Percentiles rank a stretch among this genome's conserved stretches.
These are phyloP conservation scores for Argyresthia albistria DNA, from an alignment of 2,888 invertebrate species.

Conservation along the genomic window DNA sequence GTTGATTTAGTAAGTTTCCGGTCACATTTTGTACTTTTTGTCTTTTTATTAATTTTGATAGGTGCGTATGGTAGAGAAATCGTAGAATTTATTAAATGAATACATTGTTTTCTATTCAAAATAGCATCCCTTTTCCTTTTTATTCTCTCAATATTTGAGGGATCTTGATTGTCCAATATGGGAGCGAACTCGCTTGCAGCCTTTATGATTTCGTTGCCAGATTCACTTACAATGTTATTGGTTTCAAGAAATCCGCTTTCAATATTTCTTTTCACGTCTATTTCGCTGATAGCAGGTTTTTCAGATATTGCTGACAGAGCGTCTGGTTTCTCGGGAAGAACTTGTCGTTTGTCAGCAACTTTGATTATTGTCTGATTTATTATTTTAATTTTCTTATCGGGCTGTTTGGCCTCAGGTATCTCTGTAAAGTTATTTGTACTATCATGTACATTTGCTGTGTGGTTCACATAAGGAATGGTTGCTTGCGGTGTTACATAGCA, in stretches of 20 bases:
- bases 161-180: too few species aligned
- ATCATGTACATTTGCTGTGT: too few species aligned
- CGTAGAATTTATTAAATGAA: neutral
- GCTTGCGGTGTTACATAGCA: too few species aligned
- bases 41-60: neutral
- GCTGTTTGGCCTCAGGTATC: neutral
- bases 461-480: neutral
- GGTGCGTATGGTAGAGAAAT: neutral
- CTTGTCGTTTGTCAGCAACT: neutral
- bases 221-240: neutral
- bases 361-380: neutral
- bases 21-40: neutral
- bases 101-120: neutral
- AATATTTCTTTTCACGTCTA: too few species aligned
- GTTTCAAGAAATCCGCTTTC: neutral
- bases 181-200: too few species aligned
- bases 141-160: neutral
- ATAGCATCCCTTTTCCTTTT: neutral
- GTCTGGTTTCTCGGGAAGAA: neutral
- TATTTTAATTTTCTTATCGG: neutral
- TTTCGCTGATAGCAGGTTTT: neutral
- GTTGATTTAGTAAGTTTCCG: neutral
- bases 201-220: too few species aligned
- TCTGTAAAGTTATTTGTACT: too few species aligned
- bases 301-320: neutral